phyloP scores from a whole-genome alignment of 2,888 invertebrate genomes.

The Sminthurides aquaticus region DNA sequence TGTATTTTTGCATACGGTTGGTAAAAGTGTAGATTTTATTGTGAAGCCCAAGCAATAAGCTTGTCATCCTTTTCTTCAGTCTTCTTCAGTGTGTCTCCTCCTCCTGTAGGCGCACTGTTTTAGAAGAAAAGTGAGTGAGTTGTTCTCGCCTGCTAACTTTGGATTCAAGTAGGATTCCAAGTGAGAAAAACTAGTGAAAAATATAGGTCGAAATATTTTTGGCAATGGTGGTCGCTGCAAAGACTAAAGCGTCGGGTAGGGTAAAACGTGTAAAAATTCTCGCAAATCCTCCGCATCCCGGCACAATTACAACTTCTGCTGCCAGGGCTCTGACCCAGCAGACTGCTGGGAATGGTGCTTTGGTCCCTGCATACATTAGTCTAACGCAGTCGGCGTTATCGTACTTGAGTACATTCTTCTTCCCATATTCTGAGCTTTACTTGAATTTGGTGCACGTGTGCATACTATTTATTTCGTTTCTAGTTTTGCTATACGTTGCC shows the following conservation, averaged over 20 bases:
- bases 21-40: no score
- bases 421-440: constrained; percentile 16
- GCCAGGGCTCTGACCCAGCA: not conserved
- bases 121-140: not conserved
- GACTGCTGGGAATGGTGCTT: not conserved
- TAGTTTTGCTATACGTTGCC: constrained; percentile 12
- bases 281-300: not conserved
- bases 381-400: constrained; percentile 1
- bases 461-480: constrained; percentile 6
- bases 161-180: no score
- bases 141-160: no score
- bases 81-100: not conserved
- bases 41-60: not conserved
- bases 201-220: no score
- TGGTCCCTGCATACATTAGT: constrained; percentile 1
- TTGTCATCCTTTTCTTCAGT: not conserved
- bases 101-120: not conserved
- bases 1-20: no score
- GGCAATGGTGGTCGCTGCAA: not conserved
- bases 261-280: not conserved
- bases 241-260: not conserved
- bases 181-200: no score
- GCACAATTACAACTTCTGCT: not conserved
- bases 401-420: constrained; percentile 5
- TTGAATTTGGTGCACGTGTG: constrained; percentile 14